phyloP scores from a whole-genome alignment of 2,888 invertebrate genomes.

The Cyaniris semiargus region DNA sequence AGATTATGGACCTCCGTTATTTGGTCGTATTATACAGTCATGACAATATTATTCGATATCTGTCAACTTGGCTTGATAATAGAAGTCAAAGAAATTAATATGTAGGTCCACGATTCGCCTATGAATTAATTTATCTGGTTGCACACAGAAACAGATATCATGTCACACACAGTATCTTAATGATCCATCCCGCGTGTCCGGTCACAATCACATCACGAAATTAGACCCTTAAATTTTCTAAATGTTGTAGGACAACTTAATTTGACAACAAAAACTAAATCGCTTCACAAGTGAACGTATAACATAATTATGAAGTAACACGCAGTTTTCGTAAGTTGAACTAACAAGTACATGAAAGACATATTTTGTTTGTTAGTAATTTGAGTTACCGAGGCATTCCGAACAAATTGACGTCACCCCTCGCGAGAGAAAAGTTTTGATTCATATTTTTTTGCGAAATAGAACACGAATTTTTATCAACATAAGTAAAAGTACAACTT shows the following conservation, averaged over 20 bases:
- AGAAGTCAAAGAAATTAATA: too few species aligned
- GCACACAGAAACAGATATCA: too few species aligned
- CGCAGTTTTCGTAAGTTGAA: conserved; percentile 60
- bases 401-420: conserved; percentile 69
- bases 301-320: conserved; percentile 48
- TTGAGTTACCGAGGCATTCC: conserved; percentile 60
- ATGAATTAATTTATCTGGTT: too few species aligned
- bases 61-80: too few species aligned
- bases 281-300: conserved; percentile 12
- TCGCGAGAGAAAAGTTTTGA: conserved; percentile 65
- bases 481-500: not conserved
- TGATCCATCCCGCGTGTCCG: not conserved
- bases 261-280: not conserved
- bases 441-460: conserved; percentile 52
- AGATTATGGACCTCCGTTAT: not conserved
- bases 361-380: conserved; percentile 70
- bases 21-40: too few species aligned
- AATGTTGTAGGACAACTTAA: not conserved
- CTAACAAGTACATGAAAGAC: conserved; percentile 64
- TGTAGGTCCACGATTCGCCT: too few species aligned
- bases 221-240: not conserved
- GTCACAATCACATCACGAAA: not conserved
- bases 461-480: conserved; percentile 33
- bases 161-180: too few species aligned
- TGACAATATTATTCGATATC: too few species aligned